Percentiles rank a stretch among this genome's conserved stretches.
Evolutionary conservation across 2,113 vertebrate species (phyloP).

Genomic region (Halichoeres trimaculatus): DNA sequence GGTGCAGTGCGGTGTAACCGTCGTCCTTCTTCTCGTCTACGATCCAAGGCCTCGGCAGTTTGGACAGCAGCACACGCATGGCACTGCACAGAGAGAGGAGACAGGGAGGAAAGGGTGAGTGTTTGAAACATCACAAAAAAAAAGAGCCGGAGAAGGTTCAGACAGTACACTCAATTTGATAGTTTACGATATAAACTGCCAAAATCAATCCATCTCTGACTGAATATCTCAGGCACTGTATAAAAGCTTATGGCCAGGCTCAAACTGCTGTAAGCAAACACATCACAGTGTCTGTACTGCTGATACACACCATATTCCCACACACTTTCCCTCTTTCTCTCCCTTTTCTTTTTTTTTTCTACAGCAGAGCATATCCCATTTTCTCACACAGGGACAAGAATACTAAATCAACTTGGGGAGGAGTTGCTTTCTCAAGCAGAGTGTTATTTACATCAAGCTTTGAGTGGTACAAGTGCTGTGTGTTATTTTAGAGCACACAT

Average conservation of each 20-base stretch:
- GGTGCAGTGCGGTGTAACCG: conserved; percentile 96
- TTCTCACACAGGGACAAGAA: conserved; percentile 63
- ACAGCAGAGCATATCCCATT: conserved; percentile 61
- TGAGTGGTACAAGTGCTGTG: conserved; percentile 40
- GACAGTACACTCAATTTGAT: conserved; percentile 24
- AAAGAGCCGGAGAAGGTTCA: conserved; percentile 19
- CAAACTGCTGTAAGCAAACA: conserved; percentile 45
- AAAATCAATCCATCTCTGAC: conserved; percentile 35
- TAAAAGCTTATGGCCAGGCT: conserved; percentile 17
- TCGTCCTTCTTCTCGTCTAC: conserved; percentile 99
- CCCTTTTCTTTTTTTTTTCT: conserved; percentile 13
- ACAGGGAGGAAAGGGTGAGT: background rate
- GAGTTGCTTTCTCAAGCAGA: conserved; percentile 61
- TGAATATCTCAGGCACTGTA: conserved; percentile 28
- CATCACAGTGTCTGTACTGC: conserved; percentile 35
- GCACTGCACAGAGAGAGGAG: conserved; percentile 83
- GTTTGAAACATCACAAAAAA: conserved; percentile 1
- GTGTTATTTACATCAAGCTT: conserved; percentile 68
- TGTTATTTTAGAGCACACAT: conserved; percentile 52
- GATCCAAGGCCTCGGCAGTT: conserved; percentile 97
- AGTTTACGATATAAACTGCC: conserved; percentile 26
- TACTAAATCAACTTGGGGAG: conserved; percentile 69
- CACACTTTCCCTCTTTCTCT: background rate
- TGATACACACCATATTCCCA: conserved; percentile 49
- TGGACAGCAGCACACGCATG: conserved; percentile 96